Percentiles rank a stretch among this genome's conserved stretches.
phyloP scores from a whole-genome alignment of 2,797 vertebrate genomes.

The Malacoraja senta region DNA sequence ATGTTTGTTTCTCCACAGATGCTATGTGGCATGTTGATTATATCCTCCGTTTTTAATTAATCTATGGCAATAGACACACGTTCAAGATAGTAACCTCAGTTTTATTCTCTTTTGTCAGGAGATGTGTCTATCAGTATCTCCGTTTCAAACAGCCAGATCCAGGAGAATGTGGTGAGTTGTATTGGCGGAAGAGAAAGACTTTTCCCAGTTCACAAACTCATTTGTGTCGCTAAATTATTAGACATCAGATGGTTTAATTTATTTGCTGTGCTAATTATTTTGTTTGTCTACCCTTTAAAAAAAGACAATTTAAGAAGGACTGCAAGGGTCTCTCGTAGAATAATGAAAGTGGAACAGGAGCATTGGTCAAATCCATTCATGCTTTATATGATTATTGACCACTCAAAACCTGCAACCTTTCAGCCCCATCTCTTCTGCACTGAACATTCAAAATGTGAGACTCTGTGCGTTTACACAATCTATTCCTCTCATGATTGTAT shows the following conservation, averaged over 20 bases:
- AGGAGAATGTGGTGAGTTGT: slow-evolving; percentile 89
- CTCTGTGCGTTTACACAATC: too few relatives aligned
- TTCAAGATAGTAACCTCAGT: neutral
- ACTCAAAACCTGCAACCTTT: neutral
- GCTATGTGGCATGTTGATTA: neutral
- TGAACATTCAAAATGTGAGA: neutral
- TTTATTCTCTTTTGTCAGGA: slow-evolving; percentile 59
- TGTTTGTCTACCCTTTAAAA: neutral
- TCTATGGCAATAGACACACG: neutral
- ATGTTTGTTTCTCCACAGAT: neutral
- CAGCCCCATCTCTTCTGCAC: neutral
- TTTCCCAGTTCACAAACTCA: neutral
- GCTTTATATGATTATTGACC: neutral
- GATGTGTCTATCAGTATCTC: slow-evolving; percentile 90
- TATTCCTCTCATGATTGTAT: too few relatives aligned
- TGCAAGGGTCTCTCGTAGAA: neutral
- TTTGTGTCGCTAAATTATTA: too few relatives aligned
- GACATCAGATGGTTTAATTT: neutral
- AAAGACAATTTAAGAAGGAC: neutral
- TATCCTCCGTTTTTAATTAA: neutral
- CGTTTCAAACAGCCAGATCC: slow-evolving; percentile 90
- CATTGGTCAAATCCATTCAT: too few relatives aligned
- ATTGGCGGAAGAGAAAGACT: neutral
- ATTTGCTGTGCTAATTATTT: too few relatives aligned
- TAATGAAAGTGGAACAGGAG: neutral